Percentiles rank a stretch among this genome's conserved stretches.
Conservation (phyloP, 2,113 vertebrate species). For the Bostrychus sinensis region DNA sequence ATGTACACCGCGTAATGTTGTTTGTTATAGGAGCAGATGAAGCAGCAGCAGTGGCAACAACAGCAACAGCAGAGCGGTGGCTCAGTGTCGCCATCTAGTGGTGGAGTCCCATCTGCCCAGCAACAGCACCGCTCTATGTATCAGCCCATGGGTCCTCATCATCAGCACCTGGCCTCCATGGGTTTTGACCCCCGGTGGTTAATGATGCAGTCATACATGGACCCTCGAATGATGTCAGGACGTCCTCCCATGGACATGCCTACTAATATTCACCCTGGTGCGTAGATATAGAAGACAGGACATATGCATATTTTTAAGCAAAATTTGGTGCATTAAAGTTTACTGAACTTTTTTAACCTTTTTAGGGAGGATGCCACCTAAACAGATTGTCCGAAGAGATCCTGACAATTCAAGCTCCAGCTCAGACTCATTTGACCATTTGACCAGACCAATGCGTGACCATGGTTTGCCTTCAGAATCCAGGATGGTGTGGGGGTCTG, state of each 20-base stretch:
- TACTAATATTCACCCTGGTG: slow-evolving; percentile 87
- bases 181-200: slow-evolving; percentile 98
- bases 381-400: slow-evolving; percentile 92
- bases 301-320: not conserved
- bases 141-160: slow-evolving; percentile 92
- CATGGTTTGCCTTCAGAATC: slow-evolving; percentile 87
- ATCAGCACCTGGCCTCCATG: slow-evolving; percentile 95
- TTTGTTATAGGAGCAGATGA: slow-evolving; percentile 89
- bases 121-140: slow-evolving; percentile 94
- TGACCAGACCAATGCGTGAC: slow-evolving; percentile 88
- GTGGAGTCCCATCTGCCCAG: slow-evolving; percentile 73
- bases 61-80: slow-evolving; percentile 87
- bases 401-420: slow-evolving; percentile 87
- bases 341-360: slow-evolving; percentile 1
- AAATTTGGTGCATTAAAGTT: too few species aligned
- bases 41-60: slow-evolving; percentile 92
- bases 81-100: slow-evolving; percentile 87
- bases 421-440: slow-evolving; percentile 93
- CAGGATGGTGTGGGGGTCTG: slow-evolving; percentile 92
- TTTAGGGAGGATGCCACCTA: slow-evolving; percentile 92
- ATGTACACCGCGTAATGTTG: not conserved
- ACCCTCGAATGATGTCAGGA: slow-evolving; percentile 95
- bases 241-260: slow-evolving; percentile 91
- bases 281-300: not conserved
- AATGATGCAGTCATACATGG: slow-evolving; percentile 99